Conservation (phyloP, 2,888 invertebrate genomes). For the Caenorhabditis virilis region DNA sequence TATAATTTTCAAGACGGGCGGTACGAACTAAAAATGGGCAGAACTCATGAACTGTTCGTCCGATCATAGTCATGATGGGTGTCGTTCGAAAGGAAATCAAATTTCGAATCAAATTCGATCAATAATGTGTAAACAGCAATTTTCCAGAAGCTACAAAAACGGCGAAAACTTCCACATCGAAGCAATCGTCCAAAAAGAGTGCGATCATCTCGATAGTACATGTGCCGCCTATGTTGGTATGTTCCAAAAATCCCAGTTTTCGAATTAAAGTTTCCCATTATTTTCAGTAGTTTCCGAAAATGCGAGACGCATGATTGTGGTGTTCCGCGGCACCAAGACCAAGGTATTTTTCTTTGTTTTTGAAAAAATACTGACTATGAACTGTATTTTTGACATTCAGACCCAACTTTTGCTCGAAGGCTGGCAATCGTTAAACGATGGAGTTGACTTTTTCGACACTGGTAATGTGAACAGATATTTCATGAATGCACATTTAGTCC, state of each 20-base stretch:
- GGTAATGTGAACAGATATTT: conserved; percentile 64
- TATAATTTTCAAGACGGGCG: too few relatives aligned
- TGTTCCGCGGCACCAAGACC: conserved; percentile 55
- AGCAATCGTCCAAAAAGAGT: conserved; percentile 27
- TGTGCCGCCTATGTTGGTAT: conserved; percentile 51
- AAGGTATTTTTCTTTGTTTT: too few relatives aligned
- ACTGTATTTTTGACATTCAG: conserved; percentile 14
- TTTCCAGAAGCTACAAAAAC: conserved; percentile 20
- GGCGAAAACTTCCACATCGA: conserved; percentile 35
- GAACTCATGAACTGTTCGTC: too few relatives aligned
- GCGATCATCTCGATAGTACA: conserved; percentile 51
- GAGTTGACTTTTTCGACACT: conserved; percentile 59
- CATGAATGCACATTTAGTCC: conserved; percentile 55
- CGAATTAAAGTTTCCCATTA: background rate
- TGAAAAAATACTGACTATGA: background rate
- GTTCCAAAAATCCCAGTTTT: background rate
- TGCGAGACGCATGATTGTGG: conserved; percentile 48
- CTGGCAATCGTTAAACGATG: conserved; percentile 52
- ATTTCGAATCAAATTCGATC: background rate
- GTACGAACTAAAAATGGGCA: too few relatives aligned
- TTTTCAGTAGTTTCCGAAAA: conserved; percentile 51
- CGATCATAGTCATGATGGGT: too few relatives aligned
- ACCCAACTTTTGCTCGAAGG: conserved; percentile 60
- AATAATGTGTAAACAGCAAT: too few relatives aligned
- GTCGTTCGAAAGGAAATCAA: background rate